phyloP scores from a whole-genome alignment of 2,888 invertebrate species.

The Stenurella melanura region DNA sequence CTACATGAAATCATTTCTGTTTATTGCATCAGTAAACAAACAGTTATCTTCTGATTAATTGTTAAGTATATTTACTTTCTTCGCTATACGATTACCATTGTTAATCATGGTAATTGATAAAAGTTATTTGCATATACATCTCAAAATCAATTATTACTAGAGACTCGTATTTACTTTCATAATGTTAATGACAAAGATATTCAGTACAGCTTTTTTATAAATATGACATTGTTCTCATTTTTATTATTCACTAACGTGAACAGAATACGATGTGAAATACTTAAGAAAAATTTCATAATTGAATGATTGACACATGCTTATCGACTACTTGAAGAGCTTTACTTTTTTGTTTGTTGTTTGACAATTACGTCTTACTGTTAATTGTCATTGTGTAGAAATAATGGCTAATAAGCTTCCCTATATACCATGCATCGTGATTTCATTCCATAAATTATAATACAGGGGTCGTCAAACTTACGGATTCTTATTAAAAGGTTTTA shows the following conservation, averaged over 20 bases:
- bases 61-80: conserved; percentile 18
- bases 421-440: too few species aligned
- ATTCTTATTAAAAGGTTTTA: too few species aligned
- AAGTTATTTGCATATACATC: conserved; percentile 15
- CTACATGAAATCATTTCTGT: conserved; percentile 25
- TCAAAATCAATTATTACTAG: neutral
- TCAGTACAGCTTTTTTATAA: neutral
- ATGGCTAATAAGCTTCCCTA: neutral
- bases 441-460: too few species aligned
- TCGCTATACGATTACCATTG: conserved; percentile 11
- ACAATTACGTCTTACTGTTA: neutral
- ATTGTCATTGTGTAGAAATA: too few species aligned
- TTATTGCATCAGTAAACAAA: conserved; percentile 31
- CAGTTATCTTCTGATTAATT: conserved; percentile 17
- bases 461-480: too few species aligned
- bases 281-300: neutral
- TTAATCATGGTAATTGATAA: conserved; percentile 23
- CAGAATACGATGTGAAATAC: neutral
- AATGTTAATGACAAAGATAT: neutral
- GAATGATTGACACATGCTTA: neutral
- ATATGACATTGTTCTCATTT: conserved; percentile 8
- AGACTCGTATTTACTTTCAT: conserved; percentile 10
- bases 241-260: neutral
- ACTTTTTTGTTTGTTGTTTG: neutral
- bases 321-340: neutral